Evolutionary conservation across 2,797 vertebrate species (phyloP).

Genomic region (Mormyrus hasselquistii): DNA sequence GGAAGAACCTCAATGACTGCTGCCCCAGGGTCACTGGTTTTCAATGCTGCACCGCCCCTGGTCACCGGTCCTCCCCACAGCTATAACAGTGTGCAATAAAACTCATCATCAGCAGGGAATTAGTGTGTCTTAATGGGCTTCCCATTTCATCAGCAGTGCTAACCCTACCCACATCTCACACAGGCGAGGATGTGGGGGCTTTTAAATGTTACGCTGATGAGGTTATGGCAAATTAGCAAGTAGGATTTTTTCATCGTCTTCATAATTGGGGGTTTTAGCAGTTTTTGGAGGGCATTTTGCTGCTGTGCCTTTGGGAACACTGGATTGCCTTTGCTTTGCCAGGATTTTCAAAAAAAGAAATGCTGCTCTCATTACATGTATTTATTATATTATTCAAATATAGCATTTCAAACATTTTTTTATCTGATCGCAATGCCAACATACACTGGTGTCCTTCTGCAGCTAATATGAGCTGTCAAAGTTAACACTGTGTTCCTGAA

Average conservation of each 20-base stretch:
- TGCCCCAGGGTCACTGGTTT: not conserved
- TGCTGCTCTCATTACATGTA: not conserved
- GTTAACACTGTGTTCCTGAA: not conserved
- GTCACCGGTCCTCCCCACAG: not conserved
- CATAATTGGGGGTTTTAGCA: not conserved
- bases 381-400: not conserved
- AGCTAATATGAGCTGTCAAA: not conserved
- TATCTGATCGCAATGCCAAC: not conserved
- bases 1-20: not conserved
- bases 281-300: not conserved
- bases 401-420: not conserved
- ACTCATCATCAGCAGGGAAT: not conserved
- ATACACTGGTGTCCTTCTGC: not conserved
- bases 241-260: not conserved
- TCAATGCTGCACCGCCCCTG: not conserved
- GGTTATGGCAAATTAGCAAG: slow-evolving; percentile 7
- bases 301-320: not conserved
- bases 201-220: not conserved
- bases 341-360: not conserved
- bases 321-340: slow-evolving; percentile 1
- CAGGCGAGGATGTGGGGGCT: not conserved
- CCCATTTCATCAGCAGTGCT: not conserved
- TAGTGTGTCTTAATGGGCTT: not conserved
- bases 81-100: not conserved
- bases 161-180: not conserved